phyloP scores from a whole-genome alignment of 2,888 invertebrate species.

The Agapetus fuscipes region DNA sequence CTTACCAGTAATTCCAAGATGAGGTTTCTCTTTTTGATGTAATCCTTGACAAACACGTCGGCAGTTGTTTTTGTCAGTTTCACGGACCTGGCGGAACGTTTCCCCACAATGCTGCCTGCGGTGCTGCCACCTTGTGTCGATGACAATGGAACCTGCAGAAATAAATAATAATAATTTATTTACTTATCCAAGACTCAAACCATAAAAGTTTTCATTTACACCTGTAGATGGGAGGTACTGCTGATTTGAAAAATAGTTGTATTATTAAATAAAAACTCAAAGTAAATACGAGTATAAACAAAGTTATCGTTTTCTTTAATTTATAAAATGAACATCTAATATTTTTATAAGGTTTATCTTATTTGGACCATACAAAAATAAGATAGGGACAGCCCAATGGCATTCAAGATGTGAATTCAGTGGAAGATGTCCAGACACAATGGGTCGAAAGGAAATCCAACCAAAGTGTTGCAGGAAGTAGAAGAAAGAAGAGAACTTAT shows the following conservation, averaged over 20 bases:
- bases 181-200: neutral
- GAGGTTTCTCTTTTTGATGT: constrained; percentile 86
- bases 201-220: no score
- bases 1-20: constrained; percentile 78
- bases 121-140: constrained; percentile 41
- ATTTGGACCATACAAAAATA: no score
- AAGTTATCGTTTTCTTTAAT: no score
- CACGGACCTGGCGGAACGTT: constrained; percentile 67
- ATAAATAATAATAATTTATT: neutral
- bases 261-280: neutral
- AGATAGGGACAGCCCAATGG: no score
- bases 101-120: constrained; percentile 45
- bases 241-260: neutral
- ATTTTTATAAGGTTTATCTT: no score
- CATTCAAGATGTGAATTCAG: no score
- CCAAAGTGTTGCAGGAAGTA: no score
- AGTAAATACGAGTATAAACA: neutral
- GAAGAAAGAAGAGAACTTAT: no score
- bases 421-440: no score
- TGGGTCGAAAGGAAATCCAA: no score
- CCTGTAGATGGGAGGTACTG: no score
- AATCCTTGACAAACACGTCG: constrained; percentile 86
- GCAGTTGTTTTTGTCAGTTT: constrained; percentile 55
- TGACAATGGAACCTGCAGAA: constrained; percentile 39
- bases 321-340: no score